Evolutionary conservation across 2,797 vertebrate genomes (phyloP).

Genomic region (Pampus argenteus): DNA sequence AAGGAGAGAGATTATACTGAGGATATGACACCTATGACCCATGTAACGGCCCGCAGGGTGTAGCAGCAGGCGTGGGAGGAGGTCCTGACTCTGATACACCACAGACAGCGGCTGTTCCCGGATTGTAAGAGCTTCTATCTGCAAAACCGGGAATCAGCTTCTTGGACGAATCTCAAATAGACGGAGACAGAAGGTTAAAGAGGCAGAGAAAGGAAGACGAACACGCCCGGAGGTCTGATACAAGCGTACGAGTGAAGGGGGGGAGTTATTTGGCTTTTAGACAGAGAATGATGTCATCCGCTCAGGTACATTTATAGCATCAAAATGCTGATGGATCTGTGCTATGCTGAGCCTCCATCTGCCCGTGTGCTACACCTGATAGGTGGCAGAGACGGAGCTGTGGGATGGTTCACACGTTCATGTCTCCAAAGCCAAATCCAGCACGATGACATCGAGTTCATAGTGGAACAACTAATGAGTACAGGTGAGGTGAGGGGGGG

Average conservation of each 20-base stretch:
- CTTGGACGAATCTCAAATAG: constrained; percentile 52
- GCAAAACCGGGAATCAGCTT: constrained; percentile 31
- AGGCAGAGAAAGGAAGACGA: constrained; percentile 36
- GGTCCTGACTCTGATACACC: constrained; percentile 52
- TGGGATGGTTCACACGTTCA: constrained; percentile 53
- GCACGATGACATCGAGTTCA: constrained; percentile 22
- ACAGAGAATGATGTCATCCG: constrained; percentile 7
- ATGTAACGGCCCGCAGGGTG: constrained; percentile 35
- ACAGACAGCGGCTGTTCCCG: constrained; percentile 35
- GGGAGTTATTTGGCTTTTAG: constrained; percentile 32
- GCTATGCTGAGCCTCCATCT: constrained; percentile 75
- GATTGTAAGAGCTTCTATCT: constrained; percentile 20
- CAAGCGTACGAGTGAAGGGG: constrained; percentile 19
- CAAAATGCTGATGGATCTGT: constrained; percentile 30
- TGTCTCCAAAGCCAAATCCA: constrained; percentile 28
- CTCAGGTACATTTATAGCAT: constrained; percentile 59
- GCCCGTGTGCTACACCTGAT: constrained; percentile 61
- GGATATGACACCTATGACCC: constrained; percentile 31
- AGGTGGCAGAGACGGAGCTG: constrained; percentile 56
- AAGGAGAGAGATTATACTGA: constrained; percentile 22
- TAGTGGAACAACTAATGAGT: constrained; percentile 34
- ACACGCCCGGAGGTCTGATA: constrained; percentile 49
- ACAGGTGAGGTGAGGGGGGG: constrained; percentile 16
- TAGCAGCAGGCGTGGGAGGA: constrained; percentile 48
- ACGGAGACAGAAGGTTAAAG: constrained; percentile 62